Percentiles rank a stretch among this genome's conserved stretches.
These are phyloP conservation scores for Bos indicus DNA, from an alignment of 2,113 vertebrate species.

Conservation along the genomic window DNA sequence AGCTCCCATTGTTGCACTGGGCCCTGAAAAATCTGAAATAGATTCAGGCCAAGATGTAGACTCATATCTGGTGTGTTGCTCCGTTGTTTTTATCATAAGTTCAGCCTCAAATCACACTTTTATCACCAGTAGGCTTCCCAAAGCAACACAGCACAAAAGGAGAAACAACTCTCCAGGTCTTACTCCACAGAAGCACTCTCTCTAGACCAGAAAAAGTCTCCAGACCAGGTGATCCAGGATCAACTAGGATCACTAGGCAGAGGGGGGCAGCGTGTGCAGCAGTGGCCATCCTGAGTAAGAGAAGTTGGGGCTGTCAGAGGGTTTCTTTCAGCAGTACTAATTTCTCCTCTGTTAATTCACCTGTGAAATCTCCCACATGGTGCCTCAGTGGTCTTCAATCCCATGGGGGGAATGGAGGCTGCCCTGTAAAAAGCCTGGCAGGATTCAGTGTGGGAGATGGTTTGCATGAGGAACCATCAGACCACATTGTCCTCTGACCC, in stretches of 20 bases:
- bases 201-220: not conserved
- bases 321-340: not conserved
- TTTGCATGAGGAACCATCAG: no score
- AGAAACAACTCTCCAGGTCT: not conserved
- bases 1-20: not conserved
- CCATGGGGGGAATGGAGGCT: not conserved
- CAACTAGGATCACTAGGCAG: fast-evolving
- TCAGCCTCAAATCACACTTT: not conserved
- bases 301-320: not conserved
- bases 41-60: not conserved
- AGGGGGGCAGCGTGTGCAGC: fast-evolving
- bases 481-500: not conserved
- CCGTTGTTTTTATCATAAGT: not conserved
- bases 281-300: not conserved
- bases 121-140: not conserved
- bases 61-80: not conserved
- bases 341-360: not conserved
- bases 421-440: not conserved
- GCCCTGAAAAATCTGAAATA: not conserved
- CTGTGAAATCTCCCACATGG: not conserved
- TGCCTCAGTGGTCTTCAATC: not conserved
- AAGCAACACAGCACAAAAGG: not conserved
- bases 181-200: not conserved
- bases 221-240: not conserved
- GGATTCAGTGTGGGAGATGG: not conserved